Evolutionary conservation across 2,113 vertebrate species (phyloP), one percentile per base, ranked within the genome.

Genomic region (Mormyrus iriodes): DNA sequence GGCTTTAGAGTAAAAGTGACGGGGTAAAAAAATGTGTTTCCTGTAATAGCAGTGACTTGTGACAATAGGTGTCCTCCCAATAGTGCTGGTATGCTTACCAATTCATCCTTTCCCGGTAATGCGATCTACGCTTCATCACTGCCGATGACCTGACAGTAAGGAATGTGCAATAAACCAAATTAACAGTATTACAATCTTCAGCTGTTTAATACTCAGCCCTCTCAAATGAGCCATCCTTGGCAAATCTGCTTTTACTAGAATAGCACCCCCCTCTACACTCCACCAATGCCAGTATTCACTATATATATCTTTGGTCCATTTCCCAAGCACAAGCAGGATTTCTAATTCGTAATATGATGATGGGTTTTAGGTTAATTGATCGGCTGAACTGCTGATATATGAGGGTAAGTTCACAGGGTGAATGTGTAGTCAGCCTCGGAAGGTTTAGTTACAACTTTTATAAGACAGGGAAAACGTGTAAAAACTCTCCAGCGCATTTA

Each of bases 161-260:
- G 73, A 42, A 79, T 79, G 73, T 42, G 35, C 13, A 79, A 35
- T 19, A 79, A 79, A 5, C 31, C 73, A 79, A 42, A 79, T 69
- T 31, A 79, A 79, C 17, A 42, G 73, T 24, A 73, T 73, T 73
- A 73, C 35, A 39, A 42, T 79, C 73, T 39, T 27, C 73, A 79
- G 31, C 31, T 76, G 83, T 51, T 12, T 49, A 85, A 48, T 48
- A 49, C 83, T 85, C 46, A n/a, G 24, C 24, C 10, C 4, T 51
- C 24, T n/a, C 83, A 51, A n/a, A 48, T 48, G 83, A 85, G 24
- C 5, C 83, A 48, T 48, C n/a, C 9, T 79, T 8, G 17, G 73
- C 17, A 79, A 76, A 79, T 39, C 15, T 79, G 73, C 73, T 44
- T n/a, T 84, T 84, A 84, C 82, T 44, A 48, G 82, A 84, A 84